Evolutionary conservation across 2,113 vertebrate species (phyloP), one percentile per base, ranked within the genome.

Genomic region (Mugil cephalus): DNA sequence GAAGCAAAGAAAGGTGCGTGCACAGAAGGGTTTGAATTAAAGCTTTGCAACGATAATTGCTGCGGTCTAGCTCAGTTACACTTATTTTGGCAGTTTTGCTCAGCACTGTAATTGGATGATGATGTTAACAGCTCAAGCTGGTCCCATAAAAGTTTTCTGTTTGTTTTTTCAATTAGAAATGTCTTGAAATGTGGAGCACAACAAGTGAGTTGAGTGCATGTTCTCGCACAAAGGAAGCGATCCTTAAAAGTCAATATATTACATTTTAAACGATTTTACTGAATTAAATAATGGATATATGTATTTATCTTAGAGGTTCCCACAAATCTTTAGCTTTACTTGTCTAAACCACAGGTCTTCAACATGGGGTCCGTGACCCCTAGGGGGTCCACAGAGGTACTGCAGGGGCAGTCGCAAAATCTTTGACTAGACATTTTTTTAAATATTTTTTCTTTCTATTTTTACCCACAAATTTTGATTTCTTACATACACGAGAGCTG

Each of bases 41-140:
- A 54, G 43, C 43, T 68, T 84, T 79, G 55, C 64, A 73, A 68
- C 61, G 74, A 70, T 68, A 79, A 77, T 76, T 13, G 19, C 51
- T 52, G 71, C 61, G 71, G 42, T 68, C 82, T 68, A 80, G 70
- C 88, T 77, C 55, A 68, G 60, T 81, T 69, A 72, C 75, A 53
- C 56, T 58, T 55, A 70, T 79, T 72, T 80, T 54, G 51, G 71
- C 69, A 74, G 59, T 54, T 87, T 80, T 69, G 13, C 47, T 39
- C 56, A 65, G 80, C 78, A 43, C 75, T 61, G 79, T 85, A 80
- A 85, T 87, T 54, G 69, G 74, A 86, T 83, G 81, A 83, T 82
- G 74, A 85, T 77, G 69, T 60, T 84, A 80, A 76, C 74, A 65
- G 43, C 63, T 82, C 48, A 59, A 55, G 63, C 55, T 45, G 54